Conservation (phyloP, 2,113 vertebrate species). For the Coreoperca whiteheadi region DNA sequence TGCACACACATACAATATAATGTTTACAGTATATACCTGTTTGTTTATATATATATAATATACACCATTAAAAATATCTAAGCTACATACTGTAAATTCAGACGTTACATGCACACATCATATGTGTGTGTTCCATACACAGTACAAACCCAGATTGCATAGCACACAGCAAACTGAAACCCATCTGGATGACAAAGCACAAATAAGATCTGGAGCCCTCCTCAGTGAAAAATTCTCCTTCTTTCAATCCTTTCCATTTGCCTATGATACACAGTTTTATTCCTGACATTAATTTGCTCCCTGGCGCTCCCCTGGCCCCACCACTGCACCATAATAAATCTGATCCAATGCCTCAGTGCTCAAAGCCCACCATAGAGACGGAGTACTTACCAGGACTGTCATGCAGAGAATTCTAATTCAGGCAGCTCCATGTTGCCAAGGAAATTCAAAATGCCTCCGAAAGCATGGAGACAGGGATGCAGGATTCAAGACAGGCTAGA, state of each 20-base stretch:
- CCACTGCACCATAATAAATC: slow-evolving; percentile 81
- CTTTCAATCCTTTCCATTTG: slow-evolving; percentile 40
- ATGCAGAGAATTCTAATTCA: slow-evolving; percentile 87
- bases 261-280: slow-evolving; percentile 56
- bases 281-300: slow-evolving; percentile 69
- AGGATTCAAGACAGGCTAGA: slow-evolving; percentile 64
- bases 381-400: slow-evolving; percentile 87
- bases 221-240: slow-evolving; percentile 33
- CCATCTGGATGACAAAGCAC: slow-evolving; percentile 80
- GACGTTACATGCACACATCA: slow-evolving; percentile 21
- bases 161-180: slow-evolving; percentile 63
- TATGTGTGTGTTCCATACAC: slow-evolving; percentile 35
- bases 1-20: slow-evolving; percentile 16
- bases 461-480: slow-evolving; percentile 77
- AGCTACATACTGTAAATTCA: neutral
- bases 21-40: neutral
- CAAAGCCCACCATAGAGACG: slow-evolving; percentile 77
- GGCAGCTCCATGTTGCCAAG: slow-evolving; percentile 85
- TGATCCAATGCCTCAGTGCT: slow-evolving; percentile 73
- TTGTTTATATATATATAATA: too few species aligned
- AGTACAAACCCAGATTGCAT: slow-evolving; percentile 36
- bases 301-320: slow-evolving; percentile 68
- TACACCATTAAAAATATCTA: neutral
- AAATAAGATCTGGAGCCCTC: slow-evolving; percentile 69
- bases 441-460: slow-evolving; percentile 84